These are phyloP conservation scores for Danaus melanippus DNA, from an alignment of 1,140 invertebrate species.

Conservation along the genomic window DNA sequence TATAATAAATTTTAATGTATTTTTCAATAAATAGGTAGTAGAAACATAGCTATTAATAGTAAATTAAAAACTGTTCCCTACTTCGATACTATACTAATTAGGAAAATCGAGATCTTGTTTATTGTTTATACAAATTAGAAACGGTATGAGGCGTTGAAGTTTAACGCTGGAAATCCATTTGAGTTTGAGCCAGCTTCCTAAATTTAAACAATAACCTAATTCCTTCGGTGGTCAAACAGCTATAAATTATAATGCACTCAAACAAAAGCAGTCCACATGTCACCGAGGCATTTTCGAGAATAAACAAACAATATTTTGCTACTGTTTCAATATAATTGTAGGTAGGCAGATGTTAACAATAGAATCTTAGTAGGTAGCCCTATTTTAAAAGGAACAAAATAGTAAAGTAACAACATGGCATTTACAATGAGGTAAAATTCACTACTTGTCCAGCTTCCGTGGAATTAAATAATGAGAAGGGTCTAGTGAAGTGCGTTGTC, in stretches of 20 bases:
- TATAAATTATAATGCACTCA: slow-evolving; percentile 55
- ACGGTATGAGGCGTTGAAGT: slow-evolving; percentile 35
- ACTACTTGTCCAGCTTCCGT: slow-evolving; percentile 47
- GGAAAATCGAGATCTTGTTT: not conserved
- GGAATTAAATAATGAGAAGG: slow-evolving; percentile 45
- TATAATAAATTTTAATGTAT: no score
- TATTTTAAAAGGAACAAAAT: slow-evolving; percentile 59
- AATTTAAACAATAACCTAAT: slow-evolving; percentile 59
- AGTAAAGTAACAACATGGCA: slow-evolving; percentile 39
- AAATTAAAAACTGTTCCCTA: slow-evolving; percentile 1
- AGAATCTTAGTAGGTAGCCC: slow-evolving; percentile 45
- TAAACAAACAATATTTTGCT: slow-evolving; percentile 69
- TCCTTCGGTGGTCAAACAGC: slow-evolving; percentile 42
- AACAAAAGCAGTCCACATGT: slow-evolving; percentile 51
- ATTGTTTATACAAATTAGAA: slow-evolving; percentile 32
- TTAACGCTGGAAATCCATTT: slow-evolving; percentile 22
- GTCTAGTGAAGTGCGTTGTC: slow-evolving; percentile 47
- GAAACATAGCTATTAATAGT: slow-evolving; percentile 4
- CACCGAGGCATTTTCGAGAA: slow-evolving; percentile 53
- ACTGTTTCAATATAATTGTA: slow-evolving; percentile 48
- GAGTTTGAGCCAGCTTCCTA: slow-evolving; percentile 38
- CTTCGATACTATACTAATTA: not conserved
- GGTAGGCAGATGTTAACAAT: slow-evolving; percentile 49
- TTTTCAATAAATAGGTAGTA: no score
- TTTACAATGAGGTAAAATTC: slow-evolving; percentile 34